Percentiles rank a stretch among this genome's conserved stretches.
These are phyloP conservation scores for Ephydatia muelleri DNA, from an alignment of 37 sponge, comb jelly and placozoan species.

Conservation along the genomic window DNA sequence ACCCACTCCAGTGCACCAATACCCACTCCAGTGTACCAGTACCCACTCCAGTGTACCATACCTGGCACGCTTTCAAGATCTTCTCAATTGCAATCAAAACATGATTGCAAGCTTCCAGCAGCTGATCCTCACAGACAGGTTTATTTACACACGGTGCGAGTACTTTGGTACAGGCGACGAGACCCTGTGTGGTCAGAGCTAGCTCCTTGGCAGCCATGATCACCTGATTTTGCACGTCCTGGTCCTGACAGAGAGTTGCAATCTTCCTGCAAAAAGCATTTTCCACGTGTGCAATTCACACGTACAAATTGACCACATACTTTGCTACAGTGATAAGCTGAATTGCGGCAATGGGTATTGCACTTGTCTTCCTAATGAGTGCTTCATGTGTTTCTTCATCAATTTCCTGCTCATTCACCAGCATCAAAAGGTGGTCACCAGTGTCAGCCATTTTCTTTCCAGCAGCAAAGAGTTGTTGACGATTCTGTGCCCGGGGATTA, in stretches of 20 bases:
- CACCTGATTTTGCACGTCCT: not conserved
- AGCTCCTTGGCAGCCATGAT: not conserved
- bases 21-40: not conserved
- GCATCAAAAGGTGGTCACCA: too few relatives aligned
- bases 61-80: not conserved
- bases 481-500: too few relatives aligned
- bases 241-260: not conserved
- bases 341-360: too few relatives aligned
- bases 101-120: not conserved
- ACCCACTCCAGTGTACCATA: not conserved
- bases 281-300: too few relatives aligned
- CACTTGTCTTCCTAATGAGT: too few relatives aligned
- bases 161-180: not conserved
- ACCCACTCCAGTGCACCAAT: not conserved
- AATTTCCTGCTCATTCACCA: too few relatives aligned
- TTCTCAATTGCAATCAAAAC: not conserved
- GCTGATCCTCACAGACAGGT: not conserved
- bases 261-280: not conserved
- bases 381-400: too few relatives aligned
- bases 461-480: too few relatives aligned
- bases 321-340: too few relatives aligned
- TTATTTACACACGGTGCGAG: not conserved
- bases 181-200: not conserved
- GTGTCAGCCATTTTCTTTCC: too few relatives aligned
- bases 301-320: too few relatives aligned